Evolutionary conservation across 30 jellyfish, hydroid and myxozoan species (phyloP), one percentile per base, ranked within the genome.

Genomic region (Mastigias papua): DNA sequence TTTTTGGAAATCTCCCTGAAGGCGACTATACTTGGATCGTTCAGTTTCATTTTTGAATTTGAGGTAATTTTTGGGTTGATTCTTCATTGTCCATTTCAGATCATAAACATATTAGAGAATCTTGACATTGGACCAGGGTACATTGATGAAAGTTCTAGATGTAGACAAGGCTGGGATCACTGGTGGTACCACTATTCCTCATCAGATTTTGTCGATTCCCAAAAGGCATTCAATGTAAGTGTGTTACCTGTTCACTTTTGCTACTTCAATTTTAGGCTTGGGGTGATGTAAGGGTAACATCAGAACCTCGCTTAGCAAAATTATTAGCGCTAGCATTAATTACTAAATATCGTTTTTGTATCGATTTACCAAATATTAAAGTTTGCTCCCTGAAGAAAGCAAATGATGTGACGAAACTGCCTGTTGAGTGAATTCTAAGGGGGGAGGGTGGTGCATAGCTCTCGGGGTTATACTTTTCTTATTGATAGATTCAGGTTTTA

Each of bases 191-290:
- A n/a, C 48, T 79, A 76, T 33, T 31, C 86, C 1, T 64, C 69
- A 49, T 31, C 87, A 1, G 87, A 82, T 4, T 83, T 23, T 72
- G 97, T 91, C 37, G 97, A 91, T 69, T 91, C 97, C 0, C 92
- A 91, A 57, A 91, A 83, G 76, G 95, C 97, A 1, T 91, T 91
- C 84, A 75, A 74, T 49, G 97, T 91, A 84, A 91, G 97, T 54
- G 13, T 54, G 23, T 5, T 54, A 5, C 0, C 17, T 54, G n/a
- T n/a, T n/a, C n/a, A n/a, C n/a, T n/a, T n/a, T n/a, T n/a, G n/a
- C n/a, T n/a, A n/a, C n/a, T n/a, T n/a, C n/a, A n/a, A n/a, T n/a
- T n/a, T n/a, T n/a, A n/a, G n/a, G n/a, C n/a, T n/a, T n/a, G n/a
- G n/a, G n/a, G n/a, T n/a, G n/a, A n/a, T n/a, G n/a, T n/a, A n/a